Conservation (phyloP, 2,797 vertebrate species). For the Rhabdomys pumilio region DNA sequence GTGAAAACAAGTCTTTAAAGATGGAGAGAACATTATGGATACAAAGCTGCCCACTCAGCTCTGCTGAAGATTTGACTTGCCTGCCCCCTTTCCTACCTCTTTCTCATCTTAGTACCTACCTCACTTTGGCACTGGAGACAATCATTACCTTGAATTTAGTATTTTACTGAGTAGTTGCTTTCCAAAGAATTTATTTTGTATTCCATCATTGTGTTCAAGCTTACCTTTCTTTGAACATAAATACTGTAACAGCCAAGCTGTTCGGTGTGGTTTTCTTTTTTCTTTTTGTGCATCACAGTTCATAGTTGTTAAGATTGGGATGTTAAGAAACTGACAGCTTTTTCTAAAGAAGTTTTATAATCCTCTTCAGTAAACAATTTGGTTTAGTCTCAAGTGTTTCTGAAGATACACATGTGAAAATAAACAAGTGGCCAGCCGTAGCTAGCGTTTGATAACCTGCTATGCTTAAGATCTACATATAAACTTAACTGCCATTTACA, state of each 20-base stretch:
- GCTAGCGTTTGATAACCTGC: not conserved
- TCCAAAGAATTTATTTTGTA: not conserved
- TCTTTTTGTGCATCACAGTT: not conserved
- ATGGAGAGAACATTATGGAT: not conserved
- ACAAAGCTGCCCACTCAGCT: not conserved
- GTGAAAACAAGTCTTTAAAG: not conserved
- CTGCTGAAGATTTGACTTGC: not conserved
- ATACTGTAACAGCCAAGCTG: not conserved
- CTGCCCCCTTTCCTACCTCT: not conserved
- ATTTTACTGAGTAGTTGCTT: conserved; percentile 8
- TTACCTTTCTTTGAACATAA: not conserved
- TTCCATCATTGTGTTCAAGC: not conserved
- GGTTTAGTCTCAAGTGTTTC: not conserved
- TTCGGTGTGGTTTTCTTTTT: not conserved
- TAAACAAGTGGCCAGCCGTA: not conserved
- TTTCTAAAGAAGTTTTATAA: not conserved
- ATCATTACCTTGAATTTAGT: not conserved
- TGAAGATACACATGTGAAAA: not conserved
- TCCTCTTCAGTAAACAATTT: conserved; percentile 3
- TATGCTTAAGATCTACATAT: not conserved
- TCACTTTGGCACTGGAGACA: not conserved
- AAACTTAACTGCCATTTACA: not conserved
- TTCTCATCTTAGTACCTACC: not conserved
- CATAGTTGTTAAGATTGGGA: not conserved
- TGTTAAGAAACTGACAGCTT: not conserved